Evolutionary conservation across 2,888 invertebrate genomes (phyloP), one percentile per base, ranked within the genome.

Genomic region (Plagodis pulveraria): DNA sequence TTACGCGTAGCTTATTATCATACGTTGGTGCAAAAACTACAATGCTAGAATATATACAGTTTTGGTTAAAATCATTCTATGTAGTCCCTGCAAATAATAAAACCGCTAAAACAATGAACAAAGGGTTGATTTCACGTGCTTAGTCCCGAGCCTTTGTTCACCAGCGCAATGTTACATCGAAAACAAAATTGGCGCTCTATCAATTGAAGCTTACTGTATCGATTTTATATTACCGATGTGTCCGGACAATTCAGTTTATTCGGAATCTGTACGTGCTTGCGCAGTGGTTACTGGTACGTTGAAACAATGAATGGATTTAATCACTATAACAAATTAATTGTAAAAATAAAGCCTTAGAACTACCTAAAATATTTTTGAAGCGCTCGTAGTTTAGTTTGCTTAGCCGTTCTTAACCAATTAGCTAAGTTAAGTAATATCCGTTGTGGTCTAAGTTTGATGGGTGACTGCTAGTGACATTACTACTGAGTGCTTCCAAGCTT

Each of bases 181-280:
- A 60, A 57, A 58, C 56, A 70, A 74, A 73, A 72, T 67, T 67
- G 70, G 71, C 70, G 74, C 65, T 73, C 71, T 73, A 77, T 78
- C 81, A 81, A 83, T 83, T 81, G 78, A 69, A 72, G 81, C 78
- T 81, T 78, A 78, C 74, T 59, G 50, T 77, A 86, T 86, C 74
- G 84, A 84, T 86, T 85, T 84, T 80, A 79, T 81, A 82, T 84
- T 83, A 82, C 64, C 42, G 34, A 40, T 10, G 48, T 59, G 53
- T 56, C 41, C 48, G 50, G 54, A 58, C 48, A 44, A 47, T 42
- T 46, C 22, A 33, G 48, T 57, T 52, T 52, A 48, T 52, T 51
- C 32, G 22, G 33, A 32, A 45, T 46, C 22, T n/a, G 33, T 34
- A 33, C 35, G 12, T 32, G 45, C 42, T 42, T 42, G 42, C 10